Base-by-base conservation (phyloP, 2,888 invertebrate genomes). In the Leptopilina drosophilae region DNA sequence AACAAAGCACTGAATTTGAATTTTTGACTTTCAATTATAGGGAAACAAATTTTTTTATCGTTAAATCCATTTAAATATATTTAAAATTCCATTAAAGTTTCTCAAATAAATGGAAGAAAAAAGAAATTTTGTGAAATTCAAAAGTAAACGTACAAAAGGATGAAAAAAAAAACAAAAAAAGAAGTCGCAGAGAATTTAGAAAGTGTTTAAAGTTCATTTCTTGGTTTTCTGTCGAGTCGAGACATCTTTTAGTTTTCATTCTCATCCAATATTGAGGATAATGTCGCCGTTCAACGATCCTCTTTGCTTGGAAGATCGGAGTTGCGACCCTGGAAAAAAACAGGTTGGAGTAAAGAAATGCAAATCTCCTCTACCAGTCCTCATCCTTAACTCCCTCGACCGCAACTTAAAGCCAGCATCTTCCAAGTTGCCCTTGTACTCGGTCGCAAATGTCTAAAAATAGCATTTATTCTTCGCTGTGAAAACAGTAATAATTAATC, bases 281-380 rank as follows among this genome's bases (percentile, higher is more conserved):
- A 73, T 73, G 56, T 73, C 73, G 73, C 14, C 73, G 73, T 73
- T 73, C 56, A 73, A 56, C 73, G 56, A 73, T 73, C 73, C 15
- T 73, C 56, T n/a, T 56, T 40, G 33, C 73, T 42, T 73, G 33
- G 73, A 73, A n/a, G 73, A 73, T 56, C 69, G 53, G 53, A 33
- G 53, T 49, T 33, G 33, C 56, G 73, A 73, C 56, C 33, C 56
- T 56, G 73, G 73, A 73, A 73, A 73, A 73, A 73, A 73, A 73
- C 56, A 59, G 73, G 73, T 73, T 56, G 40, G 73, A 73, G 73
- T 73, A 73, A 73, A 73, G 73, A 73, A 73, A 73, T 73, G 73
- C 73, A 73, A 73, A 73, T 73, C 73, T 73, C 49, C 12, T 53
- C 53, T 73, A 42, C 67, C 49, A 53, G 56, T 56, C 73, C 67